These are phyloP conservation scores for Sclerodermus sp. DNA, from an alignment of 2,888 invertebrate genomes.

Conservation along the genomic window DNA sequence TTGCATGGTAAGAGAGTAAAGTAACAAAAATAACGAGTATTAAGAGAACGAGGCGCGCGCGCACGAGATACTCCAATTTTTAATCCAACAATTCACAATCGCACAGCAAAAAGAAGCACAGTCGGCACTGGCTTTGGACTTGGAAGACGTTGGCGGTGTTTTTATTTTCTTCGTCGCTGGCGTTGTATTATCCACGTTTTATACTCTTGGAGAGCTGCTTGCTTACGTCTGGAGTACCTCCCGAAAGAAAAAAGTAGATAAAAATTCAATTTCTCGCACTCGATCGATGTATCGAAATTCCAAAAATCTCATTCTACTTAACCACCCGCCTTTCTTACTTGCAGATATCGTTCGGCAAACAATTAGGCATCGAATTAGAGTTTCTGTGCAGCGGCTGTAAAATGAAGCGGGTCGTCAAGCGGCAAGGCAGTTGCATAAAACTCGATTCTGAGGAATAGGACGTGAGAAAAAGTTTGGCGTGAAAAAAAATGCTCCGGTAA, in stretches of 20 bases:
- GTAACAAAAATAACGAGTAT: too few species aligned
- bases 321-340: too few species aligned
- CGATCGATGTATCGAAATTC: too few species aligned
- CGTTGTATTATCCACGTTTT: slow-evolving; percentile 65
- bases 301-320: slow-evolving; percentile 25
- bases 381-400: slow-evolving; percentile 73
- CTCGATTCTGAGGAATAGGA: too few species aligned
- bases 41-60: too few species aligned
- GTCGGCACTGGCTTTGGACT: slow-evolving; percentile 64
- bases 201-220: slow-evolving; percentile 60
- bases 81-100: slow-evolving; percentile 1
- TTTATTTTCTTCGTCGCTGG: slow-evolving; percentile 76
- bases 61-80: too few species aligned
- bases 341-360: slow-evolving; percentile 67
- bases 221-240: neutral
- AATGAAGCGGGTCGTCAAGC: slow-evolving; percentile 70
- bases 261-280: too few species aligned
- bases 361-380: slow-evolving; percentile 69
- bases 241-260: neutral
- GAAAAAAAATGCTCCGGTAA: too few species aligned
- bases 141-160: slow-evolving; percentile 84
- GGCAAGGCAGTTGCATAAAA: too few species aligned
- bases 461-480: slow-evolving; percentile 42
- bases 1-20: too few species aligned
- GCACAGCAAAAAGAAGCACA: slow-evolving; percentile 56